These are phyloP conservation scores for Hormaphis cornu DNA, from an alignment of 1,140 invertebrate genomes.

Conservation along the genomic window DNA sequence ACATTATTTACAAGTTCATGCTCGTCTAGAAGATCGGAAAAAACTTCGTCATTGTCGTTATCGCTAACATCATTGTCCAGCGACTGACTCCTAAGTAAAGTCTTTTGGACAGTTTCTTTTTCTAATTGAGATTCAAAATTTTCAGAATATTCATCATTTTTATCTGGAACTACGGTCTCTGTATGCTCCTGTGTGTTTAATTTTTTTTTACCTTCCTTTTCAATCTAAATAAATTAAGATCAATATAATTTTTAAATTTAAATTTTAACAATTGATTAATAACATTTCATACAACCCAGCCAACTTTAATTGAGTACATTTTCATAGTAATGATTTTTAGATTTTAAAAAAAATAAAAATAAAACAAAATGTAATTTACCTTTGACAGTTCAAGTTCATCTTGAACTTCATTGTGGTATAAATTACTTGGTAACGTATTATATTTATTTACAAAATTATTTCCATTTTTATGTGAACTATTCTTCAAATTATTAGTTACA, in stretches of 20 bases:
- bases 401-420: conserved; percentile 56
- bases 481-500: conserved; percentile 23
- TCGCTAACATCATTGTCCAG: conserved; percentile 12
- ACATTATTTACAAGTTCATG: conserved; percentile 6
- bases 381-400: conserved; percentile 60
- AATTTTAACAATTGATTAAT: background rate
- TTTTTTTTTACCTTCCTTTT: conserved; percentile 55
- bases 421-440: conserved; percentile 56
- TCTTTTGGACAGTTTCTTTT: conserved; percentile 5
- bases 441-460: conserved; percentile 42
- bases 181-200: conserved; percentile 63
- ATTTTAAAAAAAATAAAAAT: too few species aligned
- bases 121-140: conserved; percentile 30
- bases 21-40: conserved; percentile 8
- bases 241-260: background rate
- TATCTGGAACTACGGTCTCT: conserved; percentile 34
- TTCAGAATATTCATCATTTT: conserved; percentile 28
- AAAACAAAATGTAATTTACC: too few species aligned
- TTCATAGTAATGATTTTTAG: too few species aligned
- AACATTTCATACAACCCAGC: too few species aligned
- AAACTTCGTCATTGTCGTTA: conserved; percentile 16
- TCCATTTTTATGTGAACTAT: conserved; percentile 12
- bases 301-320: too few species aligned
- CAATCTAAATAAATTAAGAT: conserved; percentile 43
- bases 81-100: conserved; percentile 10